Base-by-base conservation (phyloP, 2,113 vertebrate genomes). In the Dolichotis patagonum region DNA sequence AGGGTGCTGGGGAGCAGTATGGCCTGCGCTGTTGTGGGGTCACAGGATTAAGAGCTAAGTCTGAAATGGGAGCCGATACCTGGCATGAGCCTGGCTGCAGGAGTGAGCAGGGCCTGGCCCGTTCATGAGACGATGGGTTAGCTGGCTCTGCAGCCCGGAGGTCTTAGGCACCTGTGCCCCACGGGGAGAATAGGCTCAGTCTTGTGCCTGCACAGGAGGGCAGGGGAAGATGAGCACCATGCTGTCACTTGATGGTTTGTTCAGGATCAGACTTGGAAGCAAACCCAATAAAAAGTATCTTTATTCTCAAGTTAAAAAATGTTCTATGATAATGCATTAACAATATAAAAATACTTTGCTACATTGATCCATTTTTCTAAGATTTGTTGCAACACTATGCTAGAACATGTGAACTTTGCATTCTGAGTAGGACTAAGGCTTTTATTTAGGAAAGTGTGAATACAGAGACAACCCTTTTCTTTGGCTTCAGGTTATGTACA, bases 311-410 rank as follows among this genome's bases (percentile, higher is more conserved):
- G 67, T 88, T 95, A 98, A 96, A 98, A 98, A 98, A 96, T 98
- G 94, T 97, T 96, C 97, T 98, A 56, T 95, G 85, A 46, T 97
- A 95, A 98, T 92, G 95, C 26, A 0, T 98, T 97, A 98, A 98
- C 98, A 98, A 97, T 98, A 99, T 87, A 98, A 99, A 99, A 98
- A 99, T 98, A 98, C 75, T 98, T 98, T 94, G 97, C 98, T 98
- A 98, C 97, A 98, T 90, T 97, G 97, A 90, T 98, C 28, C 65
- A 98, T 96, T 98, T 95, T 54, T 90, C 67, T 73, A 94, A 94
- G 95, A 97, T 92, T 96, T 98, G 86, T 94, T 93, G 89, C 85
- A 96, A 83, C 84, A 96, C 97, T 98, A 97, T 38, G 97, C 93
- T 97, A 98, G 97, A 86, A 84, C 96, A 98, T 87, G 56, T 96